These are phyloP conservation scores for Micronisus gabar DNA, from an alignment of 2,113 vertebrate species.

Conservation along the genomic window DNA sequence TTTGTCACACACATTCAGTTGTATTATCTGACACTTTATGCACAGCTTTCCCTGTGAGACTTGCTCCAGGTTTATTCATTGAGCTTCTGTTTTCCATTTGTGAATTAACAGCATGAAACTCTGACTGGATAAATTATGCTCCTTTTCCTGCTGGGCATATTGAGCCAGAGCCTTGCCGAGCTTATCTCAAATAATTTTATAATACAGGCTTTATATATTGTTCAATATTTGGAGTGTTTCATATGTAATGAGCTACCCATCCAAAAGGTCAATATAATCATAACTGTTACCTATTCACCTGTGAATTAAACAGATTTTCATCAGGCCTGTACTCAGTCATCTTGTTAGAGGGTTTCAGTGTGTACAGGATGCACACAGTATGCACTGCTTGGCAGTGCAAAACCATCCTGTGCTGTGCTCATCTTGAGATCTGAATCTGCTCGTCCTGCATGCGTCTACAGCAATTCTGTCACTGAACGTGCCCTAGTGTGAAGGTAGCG, in stretches of 20 bases:
- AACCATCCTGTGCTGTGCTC: background rate
- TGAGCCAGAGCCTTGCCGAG: background rate
- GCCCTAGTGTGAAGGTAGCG: background rate
- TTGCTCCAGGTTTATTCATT: background rate
- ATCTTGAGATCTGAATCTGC: background rate
- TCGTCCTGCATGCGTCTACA: background rate
- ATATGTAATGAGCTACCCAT: background rate
- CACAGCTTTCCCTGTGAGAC: background rate
- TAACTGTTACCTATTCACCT: background rate
- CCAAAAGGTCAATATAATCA: background rate
- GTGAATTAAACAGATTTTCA: background rate
- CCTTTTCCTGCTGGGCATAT: background rate
- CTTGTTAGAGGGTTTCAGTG: background rate
- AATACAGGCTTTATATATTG: background rate
- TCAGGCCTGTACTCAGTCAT: background rate
- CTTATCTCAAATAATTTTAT: background rate
- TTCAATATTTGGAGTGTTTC: background rate
- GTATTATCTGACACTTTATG: background rate
- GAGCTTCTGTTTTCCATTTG: background rate
- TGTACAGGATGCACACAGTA: background rate
- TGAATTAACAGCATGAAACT: background rate
- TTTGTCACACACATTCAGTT: background rate
- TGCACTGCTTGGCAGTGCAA: background rate
- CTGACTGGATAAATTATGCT: background rate
- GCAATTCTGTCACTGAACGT: background rate